A percentile compares a stretch with the other conserved stretches of the same genome.
Conservation (phyloP, 2,113 vertebrate species). For the Choloepus hoffmanni region DNA sequence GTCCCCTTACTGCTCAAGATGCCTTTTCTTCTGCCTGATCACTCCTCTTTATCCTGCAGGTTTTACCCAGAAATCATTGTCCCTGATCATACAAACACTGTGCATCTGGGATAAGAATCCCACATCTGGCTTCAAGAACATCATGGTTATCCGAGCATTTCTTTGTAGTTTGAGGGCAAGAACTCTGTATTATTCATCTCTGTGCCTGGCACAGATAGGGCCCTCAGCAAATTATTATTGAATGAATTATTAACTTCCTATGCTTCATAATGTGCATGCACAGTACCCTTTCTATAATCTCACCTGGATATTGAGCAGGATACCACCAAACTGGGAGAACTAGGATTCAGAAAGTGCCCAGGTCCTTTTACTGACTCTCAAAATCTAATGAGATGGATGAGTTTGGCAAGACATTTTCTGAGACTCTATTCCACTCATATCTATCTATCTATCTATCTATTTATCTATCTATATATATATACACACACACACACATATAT, state of each 20-base stretch:
- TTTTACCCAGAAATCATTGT: neutral
- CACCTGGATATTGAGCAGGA: neutral
- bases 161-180: neutral
- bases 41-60: neutral
- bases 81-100: neutral
- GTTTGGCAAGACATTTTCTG: neutral
- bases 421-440: neutral
- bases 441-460: no score
- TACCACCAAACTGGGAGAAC: neutral
- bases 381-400: neutral
- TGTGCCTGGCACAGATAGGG: neutral
- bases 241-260: neutral
- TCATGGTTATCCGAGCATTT: neutral
- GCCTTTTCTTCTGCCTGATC: neutral
- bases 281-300: neutral
- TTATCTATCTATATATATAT: no score
- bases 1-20: neutral
- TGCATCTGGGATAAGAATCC: neutral
- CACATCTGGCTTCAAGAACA: neutral
- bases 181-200: neutral
- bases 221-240: neutral
- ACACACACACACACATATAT: no score
- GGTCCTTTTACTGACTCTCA: neutral
- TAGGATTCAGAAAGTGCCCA: neutral
- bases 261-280: neutral